Base-by-base conservation (phyloP, 1,140 invertebrate genomes). In the Lepidurus couesii region DNA sequence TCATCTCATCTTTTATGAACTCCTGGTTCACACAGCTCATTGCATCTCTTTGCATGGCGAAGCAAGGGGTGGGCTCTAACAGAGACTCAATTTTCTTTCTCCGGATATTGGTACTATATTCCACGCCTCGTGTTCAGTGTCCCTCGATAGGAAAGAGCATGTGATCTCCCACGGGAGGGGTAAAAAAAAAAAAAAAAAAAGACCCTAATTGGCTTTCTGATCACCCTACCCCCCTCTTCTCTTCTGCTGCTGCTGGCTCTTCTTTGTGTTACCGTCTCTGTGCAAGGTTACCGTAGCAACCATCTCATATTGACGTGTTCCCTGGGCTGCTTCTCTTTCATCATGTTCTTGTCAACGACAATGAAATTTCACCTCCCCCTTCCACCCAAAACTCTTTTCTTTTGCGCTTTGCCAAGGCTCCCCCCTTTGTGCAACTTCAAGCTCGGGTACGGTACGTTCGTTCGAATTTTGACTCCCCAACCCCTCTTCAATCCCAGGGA, bases 251-350 rank as follows among this genome's bases (percentile, higher is more conserved):
- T 47, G 5, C 7, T 47, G 45, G 45, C 6, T 1, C 45, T 47
- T 65, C 53, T 65, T 65, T 65, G 53, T 65, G 53, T 65, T 65
- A 65, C 53, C 53, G 53, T 65, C 53, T 65, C 53, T 21, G 53
- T 65, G 53, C 53, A 1, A 65, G 53, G 53, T 65, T 65, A 21
- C 53, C 53, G 16, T 65, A 65, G 53, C 53, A 65, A 65, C 53
- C 53, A 65, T 65, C 53, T 65, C 53, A 65, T 65, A 65, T 65
- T 65, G 53, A 65, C 53, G 53, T 65, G 53, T 21, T 65, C 47
- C 21, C 47, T n/a, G 9, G 47, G 13, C 16, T 11, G 53, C 16
- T n/a, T 65, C 53, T 13, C 53, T 65, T 65, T 65, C 53, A 65
- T 65, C 53, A 65, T 7, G 53, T 65, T 65, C 53, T 13, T 65